phyloP scores from a whole-genome alignment of 2,113 vertebrate species.

The Hippocampus abdominalis region DNA sequence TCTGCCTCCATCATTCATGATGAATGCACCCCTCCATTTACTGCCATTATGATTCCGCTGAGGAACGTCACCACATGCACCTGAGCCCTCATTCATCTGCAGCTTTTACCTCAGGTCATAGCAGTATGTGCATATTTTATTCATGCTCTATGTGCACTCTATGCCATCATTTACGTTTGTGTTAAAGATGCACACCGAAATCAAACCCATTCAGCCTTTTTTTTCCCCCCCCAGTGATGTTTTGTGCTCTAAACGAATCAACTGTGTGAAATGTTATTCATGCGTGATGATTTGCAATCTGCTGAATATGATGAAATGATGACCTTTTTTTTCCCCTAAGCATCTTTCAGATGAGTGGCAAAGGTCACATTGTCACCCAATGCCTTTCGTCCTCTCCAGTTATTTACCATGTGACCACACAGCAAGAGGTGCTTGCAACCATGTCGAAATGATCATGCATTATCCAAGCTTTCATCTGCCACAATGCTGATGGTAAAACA shows the following conservation, averaged over 20 bases:
- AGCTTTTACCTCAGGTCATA: slow-evolving; percentile 25
- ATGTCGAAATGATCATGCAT: slow-evolving; percentile 16
- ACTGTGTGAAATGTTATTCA: slow-evolving; percentile 20
- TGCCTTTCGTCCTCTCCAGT: not conserved
- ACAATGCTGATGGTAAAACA: slow-evolving; percentile 13
- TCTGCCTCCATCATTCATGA: slow-evolving; percentile 15
- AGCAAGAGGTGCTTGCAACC: not conserved
- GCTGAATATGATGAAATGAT: slow-evolving; percentile 2
- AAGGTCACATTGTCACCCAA: not conserved
- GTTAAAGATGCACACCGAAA: slow-evolving; percentile 12
- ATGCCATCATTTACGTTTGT: slow-evolving; percentile 19
- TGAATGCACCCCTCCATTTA: slow-evolving; percentile 26
- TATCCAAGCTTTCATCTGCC: slow-evolving; percentile 8
- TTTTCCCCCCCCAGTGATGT: not conserved
- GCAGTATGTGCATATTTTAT: slow-evolving; percentile 30
- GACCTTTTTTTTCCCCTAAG: not conserved
- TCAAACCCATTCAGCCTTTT: slow-evolving; percentile 11
- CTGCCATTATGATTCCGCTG: slow-evolving; percentile 29
- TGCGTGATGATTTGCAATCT: not conserved
- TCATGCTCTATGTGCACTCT: slow-evolving; percentile 30
- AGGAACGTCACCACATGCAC: slow-evolving; percentile 28
- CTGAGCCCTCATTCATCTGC: slow-evolving; percentile 41
- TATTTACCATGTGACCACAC: slow-evolving; percentile 13
- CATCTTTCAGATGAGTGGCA: not conserved
- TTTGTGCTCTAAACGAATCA: slow-evolving; percentile 9